These are phyloP conservation scores for Nezara viridula DNA, from an alignment of 2,888 invertebrate genomes.

Conservation along the genomic window DNA sequence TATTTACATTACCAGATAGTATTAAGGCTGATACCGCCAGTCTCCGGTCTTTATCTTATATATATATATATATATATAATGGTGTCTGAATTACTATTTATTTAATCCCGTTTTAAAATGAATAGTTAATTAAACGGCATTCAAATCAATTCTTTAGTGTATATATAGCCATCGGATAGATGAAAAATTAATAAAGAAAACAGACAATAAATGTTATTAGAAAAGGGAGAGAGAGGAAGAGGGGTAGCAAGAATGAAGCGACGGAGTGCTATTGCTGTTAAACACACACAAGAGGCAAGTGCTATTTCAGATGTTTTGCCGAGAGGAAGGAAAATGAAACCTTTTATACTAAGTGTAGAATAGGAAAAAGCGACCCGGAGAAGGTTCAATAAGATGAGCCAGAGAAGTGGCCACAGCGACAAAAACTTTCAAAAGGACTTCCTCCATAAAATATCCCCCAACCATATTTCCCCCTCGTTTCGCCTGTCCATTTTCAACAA, in stretches of 20 bases:
- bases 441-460: slow-evolving; percentile 2
- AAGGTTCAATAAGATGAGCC: background rate
- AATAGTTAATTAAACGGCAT: too few relatives aligned
- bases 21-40: too few relatives aligned
- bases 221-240: background rate
- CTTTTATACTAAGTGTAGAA: slow-evolving; percentile 21
- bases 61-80: too few relatives aligned
- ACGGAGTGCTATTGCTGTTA: background rate
- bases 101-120: too few relatives aligned
- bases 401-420: background rate
- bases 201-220: background rate
- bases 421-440: slow-evolving; percentile 16
- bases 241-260: too few relatives aligned
- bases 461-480: background rate
- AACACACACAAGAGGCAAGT: background rate
- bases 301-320: slow-evolving; percentile 26
- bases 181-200: background rate
- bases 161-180: background rate
- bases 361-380: background rate
- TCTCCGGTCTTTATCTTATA: too few relatives aligned
- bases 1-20: too few relatives aligned
- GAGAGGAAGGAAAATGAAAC: slow-evolving; percentile 16
- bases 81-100: too few relatives aligned
- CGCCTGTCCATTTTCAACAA: background rate
- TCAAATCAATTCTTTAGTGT: too few relatives aligned